A percentile compares a stretch with the other conserved stretches of the same genome.
These are phyloP conservation scores for Ceraclea dissimilis DNA, from an alignment of 2,888 invertebrate genomes.

Conservation along the genomic window DNA sequence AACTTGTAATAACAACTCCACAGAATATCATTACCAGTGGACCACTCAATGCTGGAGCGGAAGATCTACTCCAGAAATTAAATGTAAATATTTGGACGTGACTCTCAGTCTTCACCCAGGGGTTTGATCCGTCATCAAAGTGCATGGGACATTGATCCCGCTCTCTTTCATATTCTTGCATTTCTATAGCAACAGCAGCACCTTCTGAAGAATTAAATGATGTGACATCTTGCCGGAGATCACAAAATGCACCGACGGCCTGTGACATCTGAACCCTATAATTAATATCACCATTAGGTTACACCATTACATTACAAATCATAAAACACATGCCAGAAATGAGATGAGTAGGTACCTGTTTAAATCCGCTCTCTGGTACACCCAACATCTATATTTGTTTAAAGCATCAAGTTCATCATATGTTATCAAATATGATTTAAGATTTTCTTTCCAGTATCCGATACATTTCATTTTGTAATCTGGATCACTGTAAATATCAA, in stretches of 20 bases:
- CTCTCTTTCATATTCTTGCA: constrained; percentile 88
- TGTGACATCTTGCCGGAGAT: constrained; percentile 80
- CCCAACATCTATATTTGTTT: constrained; percentile 96
- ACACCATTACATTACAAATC: background rate
- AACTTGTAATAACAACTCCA: no score
- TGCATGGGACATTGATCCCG: constrained; percentile 96
- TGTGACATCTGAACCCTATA: constrained; percentile 57
- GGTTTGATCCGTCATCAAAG: constrained; percentile 89
- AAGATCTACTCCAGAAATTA: constrained; percentile 31
- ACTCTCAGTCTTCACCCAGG: constrained; percentile 69
- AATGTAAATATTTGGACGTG: constrained; percentile 60
- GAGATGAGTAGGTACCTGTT: constrained; percentile 62
- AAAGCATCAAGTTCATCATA: constrained; percentile 94
- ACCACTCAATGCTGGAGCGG: no score
- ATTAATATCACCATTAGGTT: constrained; percentile 20
- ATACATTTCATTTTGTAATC: constrained; percentile 97
- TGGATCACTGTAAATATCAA: constrained; percentile 93
- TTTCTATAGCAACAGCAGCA: constrained; percentile 83
- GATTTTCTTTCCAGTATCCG: constrained; percentile 96
- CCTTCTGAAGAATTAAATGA: constrained; percentile 87
- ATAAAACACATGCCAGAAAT: background rate
- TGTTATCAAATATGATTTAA: constrained; percentile 92
- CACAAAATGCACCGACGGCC: constrained; percentile 88
- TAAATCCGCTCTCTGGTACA: constrained; percentile 91
- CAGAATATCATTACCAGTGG: no score